Base-by-base conservation (phyloP, 2,888 invertebrate species). In the Melanostoma mellinum region DNA sequence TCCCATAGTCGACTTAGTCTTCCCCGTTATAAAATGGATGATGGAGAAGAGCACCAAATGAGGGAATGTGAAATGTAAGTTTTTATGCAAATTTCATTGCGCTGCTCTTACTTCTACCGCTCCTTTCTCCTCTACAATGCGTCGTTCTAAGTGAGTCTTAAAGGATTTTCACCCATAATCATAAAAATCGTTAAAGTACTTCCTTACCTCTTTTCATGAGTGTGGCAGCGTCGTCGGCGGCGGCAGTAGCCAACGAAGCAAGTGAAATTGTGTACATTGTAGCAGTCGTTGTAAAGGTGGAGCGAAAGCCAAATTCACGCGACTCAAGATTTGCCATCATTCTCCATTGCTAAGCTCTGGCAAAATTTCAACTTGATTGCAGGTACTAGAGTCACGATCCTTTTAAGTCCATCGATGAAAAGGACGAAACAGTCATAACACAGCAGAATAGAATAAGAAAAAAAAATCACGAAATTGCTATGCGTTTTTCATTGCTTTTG, bases 31-130 rank as follows among this genome's bases (percentile, higher is more conserved):
- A 0, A 30, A 63, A 63, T 38, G 36, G 38, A 32, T 61, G 46
- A 35, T 20, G 20, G 20, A 9, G 36, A 42, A n/a, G 9, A 53
- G 33, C 60, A 44, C 35, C 20, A 50, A 61, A 65, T 44, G 50
- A 48, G 33, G 63, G 77, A 78, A 72, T 69, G 58, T 35, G 33
- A 42, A 55, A 74, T 20, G 63, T 73, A 78, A 69, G 69, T 78
- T 78, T 78, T 58, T 82, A 82, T 82, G 82, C 58, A 82, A 82
- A 82, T 82, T 74, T 81, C 55, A 71, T 67, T 76, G 68, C 56
- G 42, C 50, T 67, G 9, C 46, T 63, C n/a, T 32, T 71, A 50
- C 20, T 42, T 0, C 36, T 36, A 20, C 36, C 36, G 1, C 6
- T 20, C 20, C 30, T 32, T 35, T 3, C 3, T 6, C 32, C 42